Evolutionary conservation across 2,113 vertebrate genomes (phyloP), one percentile per base, ranked within the genome.

Genomic region (Abramis brama): DNA sequence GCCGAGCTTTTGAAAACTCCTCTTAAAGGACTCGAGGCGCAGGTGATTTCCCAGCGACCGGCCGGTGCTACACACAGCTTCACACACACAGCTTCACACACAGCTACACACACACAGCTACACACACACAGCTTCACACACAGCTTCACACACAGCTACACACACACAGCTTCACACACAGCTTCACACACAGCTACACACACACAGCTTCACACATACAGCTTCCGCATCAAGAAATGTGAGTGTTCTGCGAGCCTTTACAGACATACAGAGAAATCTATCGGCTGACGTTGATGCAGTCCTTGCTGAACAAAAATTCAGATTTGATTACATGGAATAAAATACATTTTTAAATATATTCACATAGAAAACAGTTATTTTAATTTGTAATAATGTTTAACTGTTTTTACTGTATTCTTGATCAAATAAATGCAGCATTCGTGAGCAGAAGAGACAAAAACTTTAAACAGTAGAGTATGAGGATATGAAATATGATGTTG

Each of bases 21-120:
- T 79, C 25, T 75, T 79, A 75, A 83, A 45, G 62, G 57, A 73
- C 78, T 83, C 64, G 19, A 17, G 43, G 52, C 13, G 84, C 80
- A 88, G 79, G 80, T 88, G 84, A 43, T 43, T 43, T 71, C 68
- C 68, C 68, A 79, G 55, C 27, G 85, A 75, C 76, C 66, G 57
- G 43, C 6, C 0, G 15, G 17, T 13, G 50, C 19, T 78, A 71
- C 39, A 71, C 68, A 71, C 43, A 71, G 36, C 19, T 10, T 71
- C 36, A 33, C 33, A 33, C 33, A 33, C 33, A 33, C 33, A 33
- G 30, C 30, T 78, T 17, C 33, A 43, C 33, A 71, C 39, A 71
- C n/a, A n/a, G n/a, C n/a, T n/a, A n/a, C n/a, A n/a, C n/a, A 71
- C 39, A 71, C 68, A 71, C 43, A 71, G 36, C 19, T 10, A 43